Base-by-base conservation (phyloP, 2,888 invertebrate species). In the Hemithea aestivaria region DNA sequence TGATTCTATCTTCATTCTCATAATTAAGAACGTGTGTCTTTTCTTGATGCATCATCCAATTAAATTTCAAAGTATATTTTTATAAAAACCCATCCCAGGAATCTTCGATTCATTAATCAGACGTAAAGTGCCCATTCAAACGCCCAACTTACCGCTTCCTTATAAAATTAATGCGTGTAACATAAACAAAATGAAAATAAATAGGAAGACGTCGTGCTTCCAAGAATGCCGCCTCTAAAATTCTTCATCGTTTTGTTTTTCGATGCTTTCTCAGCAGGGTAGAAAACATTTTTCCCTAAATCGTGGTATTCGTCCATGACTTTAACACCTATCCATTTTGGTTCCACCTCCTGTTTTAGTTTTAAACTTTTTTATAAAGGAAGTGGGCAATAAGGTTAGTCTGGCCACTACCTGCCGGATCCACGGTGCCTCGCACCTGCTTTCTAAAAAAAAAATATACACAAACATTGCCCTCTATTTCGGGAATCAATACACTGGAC, bases 391-490 rank as follows among this genome's bases (percentile, higher is more conserved):
- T 66, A 67, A 65, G 70, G 69, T 70, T 69, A 66, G 63, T 59
- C 63, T 50, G 56, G 47, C 55, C 58, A 62, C 75, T 79, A 77
- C 77, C 75, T 76, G 75, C 63, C 57, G 57, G 58, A 54, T 56
- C 50, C 46, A 42, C 1, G 36, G 64, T 54, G 51, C 51, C 53
- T 58, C 62, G 66, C 83, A 82, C 82, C 83, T 82, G 78, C 74
- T 76, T 65, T 71, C 59, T 56, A 79, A 65, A 82, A 80, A 83
- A 79, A 75, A 77, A n/a, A n/a, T n/a, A n/a, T 67, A 67, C 70
- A 70, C 66, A 82, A 76, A 76, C 75, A 70, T 50, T 52, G 56
- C 43, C 40, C 57, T 62, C 71, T 77, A 76, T 76, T 77, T 77
- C 51, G 57, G 68, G 72, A 58, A 57, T 54, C 63, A 66, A 58